Conservation (phyloP, 2,113 vertebrate genomes). For the Zootoca vivipara region DNA sequence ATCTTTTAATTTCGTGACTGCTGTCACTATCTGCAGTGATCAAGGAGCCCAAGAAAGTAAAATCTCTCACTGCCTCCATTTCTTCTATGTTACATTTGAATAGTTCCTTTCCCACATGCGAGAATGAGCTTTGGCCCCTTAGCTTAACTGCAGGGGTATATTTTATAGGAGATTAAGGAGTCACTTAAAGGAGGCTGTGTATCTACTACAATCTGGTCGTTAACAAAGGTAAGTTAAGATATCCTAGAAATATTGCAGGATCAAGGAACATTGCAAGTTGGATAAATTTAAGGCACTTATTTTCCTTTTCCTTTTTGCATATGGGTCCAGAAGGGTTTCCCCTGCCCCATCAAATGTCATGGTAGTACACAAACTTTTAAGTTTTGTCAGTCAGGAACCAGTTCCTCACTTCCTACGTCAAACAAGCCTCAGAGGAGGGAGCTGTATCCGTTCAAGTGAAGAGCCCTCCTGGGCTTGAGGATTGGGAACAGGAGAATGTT, state of each 20-base stretch:
- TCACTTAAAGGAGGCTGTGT: not conserved
- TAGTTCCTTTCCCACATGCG: not conserved
- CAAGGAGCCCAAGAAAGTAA: too few species aligned
- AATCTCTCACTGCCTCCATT: too few species aligned
- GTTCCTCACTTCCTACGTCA: not conserved
- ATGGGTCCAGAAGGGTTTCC: not conserved
- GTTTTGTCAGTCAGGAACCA: not conserved
- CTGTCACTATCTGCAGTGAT: too few species aligned
- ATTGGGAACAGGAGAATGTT: not conserved
- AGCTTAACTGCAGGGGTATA: not conserved
- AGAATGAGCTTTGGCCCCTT: not conserved
- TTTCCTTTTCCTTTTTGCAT: not conserved
- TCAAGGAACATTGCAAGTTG: not conserved
- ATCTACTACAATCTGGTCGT: not conserved
- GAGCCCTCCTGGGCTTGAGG: not conserved
- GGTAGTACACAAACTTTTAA: not conserved
- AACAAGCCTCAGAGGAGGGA: not conserved
- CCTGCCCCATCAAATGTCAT: not conserved
- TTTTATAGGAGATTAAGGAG: too few species aligned
- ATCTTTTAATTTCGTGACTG: too few species aligned
- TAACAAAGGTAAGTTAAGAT: not conserved
- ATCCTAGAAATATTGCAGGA: not conserved
- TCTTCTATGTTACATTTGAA: not conserved
- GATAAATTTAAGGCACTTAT: not conserved
- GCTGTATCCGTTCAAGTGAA: too few species aligned